A percentile compares a stretch with the other conserved stretches of the same genome.
Conservation (phyloP, 2,888 invertebrate species). For the Lasioglossum lativentre region DNA sequence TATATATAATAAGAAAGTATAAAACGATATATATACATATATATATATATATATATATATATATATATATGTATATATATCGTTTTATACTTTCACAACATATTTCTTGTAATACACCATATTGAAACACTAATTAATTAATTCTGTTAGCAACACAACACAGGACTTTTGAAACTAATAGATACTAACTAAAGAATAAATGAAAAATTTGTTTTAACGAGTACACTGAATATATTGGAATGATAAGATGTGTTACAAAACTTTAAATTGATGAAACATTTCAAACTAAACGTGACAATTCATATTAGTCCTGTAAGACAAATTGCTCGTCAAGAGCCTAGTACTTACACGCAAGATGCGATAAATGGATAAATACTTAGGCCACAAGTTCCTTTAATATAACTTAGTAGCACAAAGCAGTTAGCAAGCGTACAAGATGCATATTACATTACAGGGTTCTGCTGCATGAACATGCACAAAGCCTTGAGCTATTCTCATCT, state of each 20-base stretch:
- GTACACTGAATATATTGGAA: background rate
- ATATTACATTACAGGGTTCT: conserved; percentile 80
- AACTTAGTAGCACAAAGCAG: conserved; percentile 81
- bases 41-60: too few relatives aligned
- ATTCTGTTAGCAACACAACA: conserved; percentile 31
- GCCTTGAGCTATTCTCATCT: conserved; percentile 76
- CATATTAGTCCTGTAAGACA: conserved; percentile 7
- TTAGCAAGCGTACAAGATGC: conserved; percentile 77
- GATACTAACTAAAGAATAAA: background rate
- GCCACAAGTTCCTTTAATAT: conserved; percentile 78
- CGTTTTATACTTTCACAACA: conserved; percentile 6
- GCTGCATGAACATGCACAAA: conserved; percentile 79
- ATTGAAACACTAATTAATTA: conserved; percentile 27
- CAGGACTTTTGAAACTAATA: conserved; percentile 9
- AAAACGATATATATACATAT: background rate
- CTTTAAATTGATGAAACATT: background rate
- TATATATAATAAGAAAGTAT: conserved; percentile 4
- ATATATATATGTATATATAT: too few relatives aligned
- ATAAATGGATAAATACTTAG: conserved; percentile 72
- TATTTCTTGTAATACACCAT: conserved; percentile 25
- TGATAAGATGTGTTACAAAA: background rate
- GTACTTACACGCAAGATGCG: conserved; percentile 74
- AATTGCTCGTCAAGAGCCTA: conserved; percentile 36
- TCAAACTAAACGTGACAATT: background rate
- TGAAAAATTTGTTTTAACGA: background rate